A percentile compares a stretch with the other conserved stretches of the same genome.
phyloP scores from a whole-genome alignment of 2,797 vertebrate genomes.

The Oreortyx pictus region DNA sequence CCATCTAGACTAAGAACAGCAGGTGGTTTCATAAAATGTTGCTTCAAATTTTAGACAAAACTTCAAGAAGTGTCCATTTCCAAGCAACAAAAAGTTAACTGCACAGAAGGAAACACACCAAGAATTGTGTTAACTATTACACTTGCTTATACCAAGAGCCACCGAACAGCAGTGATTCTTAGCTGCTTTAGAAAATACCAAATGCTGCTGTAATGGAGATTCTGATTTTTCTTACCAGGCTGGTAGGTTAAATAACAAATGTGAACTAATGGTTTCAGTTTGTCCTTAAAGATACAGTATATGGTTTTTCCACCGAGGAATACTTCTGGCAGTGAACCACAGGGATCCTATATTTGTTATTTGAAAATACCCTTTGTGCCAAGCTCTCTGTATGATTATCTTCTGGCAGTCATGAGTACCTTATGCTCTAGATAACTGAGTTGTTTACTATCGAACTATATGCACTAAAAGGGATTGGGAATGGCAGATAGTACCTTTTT shows the following conservation, averaged over 20 bases:
- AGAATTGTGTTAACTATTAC: not conserved
- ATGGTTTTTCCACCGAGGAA: not conserved
- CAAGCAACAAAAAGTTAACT: not conserved
- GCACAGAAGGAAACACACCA: constrained; percentile 6
- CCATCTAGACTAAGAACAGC: not conserved
- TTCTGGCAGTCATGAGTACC: not conserved
- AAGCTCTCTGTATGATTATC: not conserved
- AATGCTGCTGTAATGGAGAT: not conserved
- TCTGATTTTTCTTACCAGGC: constrained; percentile 32
- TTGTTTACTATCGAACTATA: rapidly evolving
- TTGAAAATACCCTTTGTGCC: not conserved
- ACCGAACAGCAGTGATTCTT: constrained; percentile 6
- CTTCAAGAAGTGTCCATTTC: not conserved
- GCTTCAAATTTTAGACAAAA: not conserved
- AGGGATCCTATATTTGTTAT: not conserved
- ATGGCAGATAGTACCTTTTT: not conserved
- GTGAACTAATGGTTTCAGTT: not conserved
- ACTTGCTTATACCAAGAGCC: not conserved
- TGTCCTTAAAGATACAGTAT: not conserved
- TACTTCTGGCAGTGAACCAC: not conserved
- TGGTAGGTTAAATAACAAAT: constrained; percentile 19
- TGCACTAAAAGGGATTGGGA: not conserved
- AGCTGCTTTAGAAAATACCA: constrained; percentile 28
- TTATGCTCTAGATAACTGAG: not conserved
- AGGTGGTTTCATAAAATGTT: not conserved